Percentiles rank a stretch among this genome's conserved stretches.
Conservation (phyloP, 2,888 invertebrate genomes). For the Agrotis puta region DNA sequence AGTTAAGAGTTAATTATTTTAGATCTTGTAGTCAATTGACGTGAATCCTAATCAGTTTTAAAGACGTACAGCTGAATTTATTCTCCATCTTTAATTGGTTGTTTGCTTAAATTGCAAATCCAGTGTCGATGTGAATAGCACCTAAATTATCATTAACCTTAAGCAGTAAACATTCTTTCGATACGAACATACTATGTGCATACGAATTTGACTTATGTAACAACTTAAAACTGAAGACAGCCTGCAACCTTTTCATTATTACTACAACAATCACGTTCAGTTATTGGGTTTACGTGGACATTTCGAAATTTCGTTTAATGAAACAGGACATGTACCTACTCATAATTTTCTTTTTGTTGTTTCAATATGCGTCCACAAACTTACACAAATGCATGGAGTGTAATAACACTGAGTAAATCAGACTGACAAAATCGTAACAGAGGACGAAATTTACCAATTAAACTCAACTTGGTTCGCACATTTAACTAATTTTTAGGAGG, state of each 20-base stretch:
- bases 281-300: slow-evolving; percentile 2
- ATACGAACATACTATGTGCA: slow-evolving; percentile 9
- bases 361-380: not conserved
- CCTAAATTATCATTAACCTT: slow-evolving; percentile 15
- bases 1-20: not conserved
- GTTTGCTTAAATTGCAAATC: slow-evolving; percentile 4
- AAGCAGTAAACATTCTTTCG: not conserved
- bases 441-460: not conserved
- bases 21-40: no score
- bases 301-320: not conserved
- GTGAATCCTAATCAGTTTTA: not conserved
- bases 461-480: not conserved
- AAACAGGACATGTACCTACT: not conserved
- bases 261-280: slow-evolving; percentile 28
- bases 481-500: not conserved
- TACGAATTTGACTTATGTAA: slow-evolving; percentile 17
- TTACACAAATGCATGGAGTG: not conserved
- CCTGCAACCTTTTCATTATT: not conserved
- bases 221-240: not conserved
- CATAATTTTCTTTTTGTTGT: not conserved
- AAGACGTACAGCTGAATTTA: not conserved
- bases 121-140: slow-evolving; percentile 1
- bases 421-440: not conserved
- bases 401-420: not conserved
- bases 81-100: not conserved